These are phyloP conservation scores for Hafferia zeledoni DNA, from an alignment of 2,797 vertebrate genomes.

Conservation along the genomic window DNA sequence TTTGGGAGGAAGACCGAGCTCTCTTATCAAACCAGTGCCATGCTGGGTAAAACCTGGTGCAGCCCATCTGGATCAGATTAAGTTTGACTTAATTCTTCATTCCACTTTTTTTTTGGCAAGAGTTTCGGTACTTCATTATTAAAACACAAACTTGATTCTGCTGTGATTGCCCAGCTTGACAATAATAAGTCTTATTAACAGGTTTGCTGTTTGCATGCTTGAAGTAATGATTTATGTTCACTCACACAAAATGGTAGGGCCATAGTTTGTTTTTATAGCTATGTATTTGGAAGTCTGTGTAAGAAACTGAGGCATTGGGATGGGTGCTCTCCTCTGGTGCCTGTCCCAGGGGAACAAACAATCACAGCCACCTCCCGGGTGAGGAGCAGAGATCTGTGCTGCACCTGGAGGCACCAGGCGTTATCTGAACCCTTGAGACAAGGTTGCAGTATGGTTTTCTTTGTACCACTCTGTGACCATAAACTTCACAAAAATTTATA, in stretches of 20 bases:
- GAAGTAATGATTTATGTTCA: not conserved
- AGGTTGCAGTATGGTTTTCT: not conserved
- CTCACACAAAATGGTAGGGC: not conserved
- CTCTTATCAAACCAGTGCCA: constrained; percentile 11
- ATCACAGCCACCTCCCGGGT: rapidly evolving
- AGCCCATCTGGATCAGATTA: constrained; percentile 58
- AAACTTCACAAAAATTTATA: not conserved
- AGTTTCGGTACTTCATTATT: constrained; percentile 27
- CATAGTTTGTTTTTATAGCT: not conserved
- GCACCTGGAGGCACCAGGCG: rapidly evolving
- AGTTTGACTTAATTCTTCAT: constrained; percentile 16
- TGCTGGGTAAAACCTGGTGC: constrained; percentile 11
- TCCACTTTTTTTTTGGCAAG: not conserved
- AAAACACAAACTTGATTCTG: constrained; percentile 36
- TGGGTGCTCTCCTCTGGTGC: not conserved
- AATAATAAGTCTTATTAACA: constrained; percentile 45
- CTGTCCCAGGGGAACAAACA: not conserved
- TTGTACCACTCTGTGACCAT: not conserved
- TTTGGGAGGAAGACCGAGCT: not conserved
- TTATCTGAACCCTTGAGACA: not conserved
- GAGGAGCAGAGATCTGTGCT: not conserved
- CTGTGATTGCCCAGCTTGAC: constrained; percentile 41
- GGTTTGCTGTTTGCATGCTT: not conserved
- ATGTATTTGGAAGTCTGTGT: not conserved
- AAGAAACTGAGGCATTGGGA: not conserved